Percentiles rank a stretch among this genome's conserved stretches.
These are phyloP conservation scores for Mythimna albipuncta DNA, from an alignment of 2,888 invertebrate genomes.

Conservation along the genomic window DNA sequence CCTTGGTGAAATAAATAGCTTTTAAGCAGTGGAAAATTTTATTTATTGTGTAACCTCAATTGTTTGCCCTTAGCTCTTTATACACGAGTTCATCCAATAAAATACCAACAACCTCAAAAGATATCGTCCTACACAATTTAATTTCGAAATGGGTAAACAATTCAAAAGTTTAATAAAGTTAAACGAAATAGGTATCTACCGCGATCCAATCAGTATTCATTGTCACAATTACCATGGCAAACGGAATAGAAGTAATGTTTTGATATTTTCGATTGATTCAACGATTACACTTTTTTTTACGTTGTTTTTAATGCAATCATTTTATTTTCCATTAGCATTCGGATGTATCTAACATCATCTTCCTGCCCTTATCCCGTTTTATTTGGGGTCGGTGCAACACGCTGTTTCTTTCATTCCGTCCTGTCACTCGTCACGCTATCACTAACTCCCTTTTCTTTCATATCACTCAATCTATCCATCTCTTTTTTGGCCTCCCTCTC, in stretches of 20 bases:
- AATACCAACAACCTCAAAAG: slow-evolving; percentile 5
- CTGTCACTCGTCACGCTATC: no score
- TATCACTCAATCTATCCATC: no score
- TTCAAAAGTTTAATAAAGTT: slow-evolving; percentile 8
- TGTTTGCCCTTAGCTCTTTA: not conserved
- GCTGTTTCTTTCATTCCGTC: no score
- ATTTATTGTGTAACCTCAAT: not conserved
- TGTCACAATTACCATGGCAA: slow-evolving; percentile 2
- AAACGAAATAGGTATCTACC: slow-evolving; percentile 15
- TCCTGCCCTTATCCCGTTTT: no score
- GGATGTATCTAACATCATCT: no score
- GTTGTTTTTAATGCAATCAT: no score
- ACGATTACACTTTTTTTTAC: not conserved
- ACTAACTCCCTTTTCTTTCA: no score
- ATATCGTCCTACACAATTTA: slow-evolving; percentile 15
- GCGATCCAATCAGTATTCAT: slow-evolving; percentile 13
- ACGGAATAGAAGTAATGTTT: slow-evolving; percentile 16
- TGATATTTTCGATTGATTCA: slow-evolving; percentile 23
- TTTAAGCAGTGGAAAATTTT: not conserved
- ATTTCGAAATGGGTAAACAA: slow-evolving; percentile 22
- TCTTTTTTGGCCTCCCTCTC: no score
- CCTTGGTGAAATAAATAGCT: no score
- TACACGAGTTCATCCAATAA: not conserved
- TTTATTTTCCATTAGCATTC: no score
- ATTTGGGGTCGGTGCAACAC: no score